Conservation (phyloP, 2,888 invertebrate genomes). For the Willowsia nigromaculata region DNA sequence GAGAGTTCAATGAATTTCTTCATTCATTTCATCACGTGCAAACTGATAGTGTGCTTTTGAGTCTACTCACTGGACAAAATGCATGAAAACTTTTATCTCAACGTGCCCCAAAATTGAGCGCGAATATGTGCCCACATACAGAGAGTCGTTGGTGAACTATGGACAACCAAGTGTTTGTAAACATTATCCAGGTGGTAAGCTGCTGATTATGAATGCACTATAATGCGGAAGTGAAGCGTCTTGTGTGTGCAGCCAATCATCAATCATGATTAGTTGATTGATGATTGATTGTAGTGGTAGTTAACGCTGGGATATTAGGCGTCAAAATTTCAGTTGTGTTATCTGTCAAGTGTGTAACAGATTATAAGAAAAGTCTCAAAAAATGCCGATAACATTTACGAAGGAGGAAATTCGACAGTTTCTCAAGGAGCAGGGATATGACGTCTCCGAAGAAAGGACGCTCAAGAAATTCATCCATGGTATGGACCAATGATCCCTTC, state of each 20-base stretch:
- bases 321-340: neutral
- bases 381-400: constrained; percentile 76
- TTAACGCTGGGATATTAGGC: no score
- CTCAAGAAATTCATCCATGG: constrained; percentile 75
- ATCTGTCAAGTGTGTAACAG: neutral
- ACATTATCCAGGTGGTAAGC: no score
- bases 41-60: neutral
- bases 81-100: neutral
- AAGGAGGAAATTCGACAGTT: constrained; percentile 74
- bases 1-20: neutral
- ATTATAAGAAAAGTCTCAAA: neutral
- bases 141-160: no score
- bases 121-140: no score
- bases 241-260: no score
- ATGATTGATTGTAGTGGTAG: no score
- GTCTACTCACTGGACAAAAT: neutral
- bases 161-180: no score
- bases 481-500: no score
- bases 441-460: constrained; percentile 70
- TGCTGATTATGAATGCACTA: no score
- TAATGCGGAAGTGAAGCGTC: no score
- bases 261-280: no score
- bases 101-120: no score
- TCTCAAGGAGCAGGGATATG: constrained; percentile 70
- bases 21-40: neutral